Evolutionary conservation across 2,113 vertebrate genomes (phyloP).

Genomic region (Promerops cafer): DNA sequence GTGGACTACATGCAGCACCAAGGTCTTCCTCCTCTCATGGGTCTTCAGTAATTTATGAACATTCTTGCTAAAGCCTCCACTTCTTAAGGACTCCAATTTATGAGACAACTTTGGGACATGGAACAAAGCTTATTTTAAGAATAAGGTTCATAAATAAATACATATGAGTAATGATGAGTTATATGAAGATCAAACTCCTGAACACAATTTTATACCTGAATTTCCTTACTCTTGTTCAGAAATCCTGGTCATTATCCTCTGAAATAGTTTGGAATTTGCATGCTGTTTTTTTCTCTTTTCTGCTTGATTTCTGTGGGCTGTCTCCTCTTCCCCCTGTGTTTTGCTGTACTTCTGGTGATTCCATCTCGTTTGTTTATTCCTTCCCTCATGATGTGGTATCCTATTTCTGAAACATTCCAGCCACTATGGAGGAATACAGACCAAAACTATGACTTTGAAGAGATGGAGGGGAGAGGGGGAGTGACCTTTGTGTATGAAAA

Average conservation of each 20-base stretch:
- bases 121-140: background rate
- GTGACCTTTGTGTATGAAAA: background rate
- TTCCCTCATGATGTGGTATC: background rate
- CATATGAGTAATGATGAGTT: background rate
- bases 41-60: background rate
- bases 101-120: background rate
- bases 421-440: background rate
- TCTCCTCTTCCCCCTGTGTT: background rate
- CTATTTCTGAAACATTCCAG: background rate
- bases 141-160: background rate
- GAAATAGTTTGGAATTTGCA: background rate
- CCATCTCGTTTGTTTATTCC: background rate
- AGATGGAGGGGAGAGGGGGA: background rate
- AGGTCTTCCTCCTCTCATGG: background rate
- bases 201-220: background rate
- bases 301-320: background rate
- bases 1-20: background rate
- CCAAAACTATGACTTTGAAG: background rate
- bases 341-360: background rate
- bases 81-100: background rate
- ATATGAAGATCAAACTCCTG: background rate
- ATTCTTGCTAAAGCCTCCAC: background rate
- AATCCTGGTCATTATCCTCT: background rate
- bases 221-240: background rate
- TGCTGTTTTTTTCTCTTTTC: background rate